phyloP scores from a whole-genome alignment of 2,113 vertebrate species.

The Chloropsis hardwickii region DNA sequence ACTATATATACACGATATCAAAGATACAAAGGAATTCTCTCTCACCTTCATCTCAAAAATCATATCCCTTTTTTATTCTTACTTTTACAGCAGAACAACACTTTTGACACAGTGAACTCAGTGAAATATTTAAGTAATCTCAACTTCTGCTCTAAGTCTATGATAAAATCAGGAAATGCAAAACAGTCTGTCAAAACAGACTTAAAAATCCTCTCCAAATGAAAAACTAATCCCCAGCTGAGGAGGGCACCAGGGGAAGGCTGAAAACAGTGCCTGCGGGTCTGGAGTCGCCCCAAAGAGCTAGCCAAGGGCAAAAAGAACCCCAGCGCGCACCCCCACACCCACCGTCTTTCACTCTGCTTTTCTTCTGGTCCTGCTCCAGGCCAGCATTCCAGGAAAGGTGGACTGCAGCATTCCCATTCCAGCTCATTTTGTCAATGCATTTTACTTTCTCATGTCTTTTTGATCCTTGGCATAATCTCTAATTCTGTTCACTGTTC shows the following conservation, averaged over 20 bases:
- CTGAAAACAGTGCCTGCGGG: no score
- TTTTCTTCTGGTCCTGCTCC: neutral
- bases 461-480: neutral
- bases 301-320: no score
- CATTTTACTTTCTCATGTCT: neutral
- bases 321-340: no score
- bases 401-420: neutral
- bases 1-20: neutral
- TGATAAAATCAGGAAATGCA: neutral
- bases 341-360: neutral
- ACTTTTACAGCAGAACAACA: neutral
- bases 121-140: neutral
- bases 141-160: neutral
- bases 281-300: no score
- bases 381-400: neutral
- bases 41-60: neutral
- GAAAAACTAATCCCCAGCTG: rapidly evolving
- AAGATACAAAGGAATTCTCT: neutral
- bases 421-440: neutral
- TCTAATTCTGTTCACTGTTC: neutral
- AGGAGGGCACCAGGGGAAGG: no score
- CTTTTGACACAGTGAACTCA: neutral
- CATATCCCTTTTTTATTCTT: neutral
- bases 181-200: neutral
- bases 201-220: neutral